Evolutionary conservation across 2,888 invertebrate genomes (phyloP).

Genomic region (Meloe dianella): DNA sequence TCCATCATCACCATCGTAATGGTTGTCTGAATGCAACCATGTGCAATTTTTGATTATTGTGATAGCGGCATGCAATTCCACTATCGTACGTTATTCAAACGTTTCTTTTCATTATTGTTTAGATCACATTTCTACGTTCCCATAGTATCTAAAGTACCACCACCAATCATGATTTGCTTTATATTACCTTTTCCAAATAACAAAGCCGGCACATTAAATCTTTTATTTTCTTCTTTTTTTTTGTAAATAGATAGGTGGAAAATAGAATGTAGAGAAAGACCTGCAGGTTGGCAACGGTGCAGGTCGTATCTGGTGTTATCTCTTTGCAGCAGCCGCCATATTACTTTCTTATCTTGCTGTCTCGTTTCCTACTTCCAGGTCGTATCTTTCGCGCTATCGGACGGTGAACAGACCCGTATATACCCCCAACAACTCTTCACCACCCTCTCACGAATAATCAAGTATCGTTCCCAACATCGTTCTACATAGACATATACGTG

Average conservation of each 20-base stretch:
- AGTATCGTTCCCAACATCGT: conserved; percentile 36
- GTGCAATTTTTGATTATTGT: conserved; percentile 55
- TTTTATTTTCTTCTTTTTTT: background rate
- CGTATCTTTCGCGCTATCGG: conserved; percentile 58
- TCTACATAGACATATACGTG: conserved; percentile 35
- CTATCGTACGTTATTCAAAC: conserved; percentile 34
- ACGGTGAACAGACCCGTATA: conserved; percentile 52
- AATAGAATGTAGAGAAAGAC: conserved; percentile 21
- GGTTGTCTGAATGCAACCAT: conserved; percentile 50
- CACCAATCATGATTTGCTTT: conserved; percentile 13
- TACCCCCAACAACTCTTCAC: conserved; percentile 33
- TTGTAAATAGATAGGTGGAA: conserved; percentile 15
- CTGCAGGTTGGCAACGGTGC: conserved; percentile 39
- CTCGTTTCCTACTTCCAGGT: conserved; percentile 59
- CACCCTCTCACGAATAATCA: conserved; percentile 31
- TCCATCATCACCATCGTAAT: conserved; percentile 34
- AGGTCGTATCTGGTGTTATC: conserved; percentile 56
- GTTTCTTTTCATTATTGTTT: conserved; percentile 25
- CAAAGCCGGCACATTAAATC: conserved; percentile 14
- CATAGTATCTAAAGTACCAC: conserved; percentile 25
- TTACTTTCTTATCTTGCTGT: conserved; percentile 59
- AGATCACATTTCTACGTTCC: conserved; percentile 31
- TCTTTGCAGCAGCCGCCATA: conserved; percentile 57
- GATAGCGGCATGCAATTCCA: conserved; percentile 47
- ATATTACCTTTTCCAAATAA: background rate